Evolutionary conservation across 1,140 invertebrate species (phyloP).

Genomic region (Gryon sp.): DNA sequence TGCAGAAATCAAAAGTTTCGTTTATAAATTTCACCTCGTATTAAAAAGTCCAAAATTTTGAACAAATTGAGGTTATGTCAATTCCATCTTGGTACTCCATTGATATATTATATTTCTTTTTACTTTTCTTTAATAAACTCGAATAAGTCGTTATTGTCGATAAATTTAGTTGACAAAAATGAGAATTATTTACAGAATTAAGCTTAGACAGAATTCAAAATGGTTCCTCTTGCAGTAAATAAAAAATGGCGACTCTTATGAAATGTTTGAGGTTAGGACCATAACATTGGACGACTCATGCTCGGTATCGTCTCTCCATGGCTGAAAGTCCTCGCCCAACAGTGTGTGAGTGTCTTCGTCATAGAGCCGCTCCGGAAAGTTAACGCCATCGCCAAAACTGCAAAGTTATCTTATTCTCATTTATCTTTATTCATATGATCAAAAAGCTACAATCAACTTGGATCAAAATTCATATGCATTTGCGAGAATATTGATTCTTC

Average conservation of each 20-base stretch:
- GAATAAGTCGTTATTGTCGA: no score
- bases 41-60: no score
- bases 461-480: no score
- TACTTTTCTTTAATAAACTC: no score
- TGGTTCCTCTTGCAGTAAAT: background rate
- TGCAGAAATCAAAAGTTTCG: no score
- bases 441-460: no score
- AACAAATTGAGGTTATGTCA: no score
- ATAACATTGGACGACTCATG: slow-evolving; percentile 71
- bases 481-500: no score
- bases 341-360: slow-evolving; percentile 91
- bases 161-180: background rate
- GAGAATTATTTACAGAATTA: no score
- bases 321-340: slow-evolving; percentile 79
- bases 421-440: background rate
- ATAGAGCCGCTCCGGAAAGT: slow-evolving; percentile 88
- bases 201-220: background rate
- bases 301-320: slow-evolving; percentile 79
- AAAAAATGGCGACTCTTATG: slow-evolving; percentile 1
- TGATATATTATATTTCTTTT: no score
- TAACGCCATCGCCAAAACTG: slow-evolving; percentile 92
- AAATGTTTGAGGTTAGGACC: slow-evolving; percentile 34
- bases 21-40: no score
- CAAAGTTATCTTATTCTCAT: slow-evolving; percentile 76
- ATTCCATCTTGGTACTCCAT: no score